A percentile compares a stretch with the other conserved stretches of the same genome.
Evolutionary conservation across 2,113 vertebrate species (phyloP).

Genomic region (Clupea harengus): DNA sequence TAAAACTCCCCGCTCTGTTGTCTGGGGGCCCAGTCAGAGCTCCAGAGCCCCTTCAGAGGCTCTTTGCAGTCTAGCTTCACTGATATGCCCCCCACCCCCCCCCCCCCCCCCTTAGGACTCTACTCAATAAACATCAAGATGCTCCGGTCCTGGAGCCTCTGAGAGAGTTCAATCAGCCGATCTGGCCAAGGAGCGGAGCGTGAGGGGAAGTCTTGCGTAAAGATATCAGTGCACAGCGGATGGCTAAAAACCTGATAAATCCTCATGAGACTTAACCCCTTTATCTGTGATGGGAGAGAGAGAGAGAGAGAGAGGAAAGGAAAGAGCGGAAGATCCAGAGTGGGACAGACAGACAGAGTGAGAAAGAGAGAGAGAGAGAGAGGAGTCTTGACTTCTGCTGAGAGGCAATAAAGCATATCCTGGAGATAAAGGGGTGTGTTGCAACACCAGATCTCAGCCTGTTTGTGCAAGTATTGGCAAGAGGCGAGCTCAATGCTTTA

Average conservation of each 20-base stretch:
- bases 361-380: background rate
- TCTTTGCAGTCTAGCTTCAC: background rate
- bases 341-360: too few relatives aligned
- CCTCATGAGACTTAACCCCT: background rate
- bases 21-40: too few relatives aligned
- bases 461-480: background rate
- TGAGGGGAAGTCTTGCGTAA: background rate
- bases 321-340: background rate
- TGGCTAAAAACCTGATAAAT: background rate
- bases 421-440: slow-evolving; percentile 8
- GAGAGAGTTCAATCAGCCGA: background rate
- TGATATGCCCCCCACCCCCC: background rate
- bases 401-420: slow-evolving; percentile 12
- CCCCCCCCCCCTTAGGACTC: background rate
- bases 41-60: too few relatives aligned
- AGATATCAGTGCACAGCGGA: background rate
- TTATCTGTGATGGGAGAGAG: slow-evolving; percentile 1
- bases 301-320: background rate
- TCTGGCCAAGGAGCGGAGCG: background rate
- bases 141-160: background rate
- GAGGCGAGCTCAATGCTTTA: background rate
- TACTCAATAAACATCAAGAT: background rate
- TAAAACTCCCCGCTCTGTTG: too few relatives aligned
- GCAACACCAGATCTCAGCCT: background rate
- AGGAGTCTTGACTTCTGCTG: background rate